Evolutionary conservation across 2,797 vertebrate genomes (phyloP), one percentile per base, ranked within the genome.

Genomic region (Sternotherus odoratus): DNA sequence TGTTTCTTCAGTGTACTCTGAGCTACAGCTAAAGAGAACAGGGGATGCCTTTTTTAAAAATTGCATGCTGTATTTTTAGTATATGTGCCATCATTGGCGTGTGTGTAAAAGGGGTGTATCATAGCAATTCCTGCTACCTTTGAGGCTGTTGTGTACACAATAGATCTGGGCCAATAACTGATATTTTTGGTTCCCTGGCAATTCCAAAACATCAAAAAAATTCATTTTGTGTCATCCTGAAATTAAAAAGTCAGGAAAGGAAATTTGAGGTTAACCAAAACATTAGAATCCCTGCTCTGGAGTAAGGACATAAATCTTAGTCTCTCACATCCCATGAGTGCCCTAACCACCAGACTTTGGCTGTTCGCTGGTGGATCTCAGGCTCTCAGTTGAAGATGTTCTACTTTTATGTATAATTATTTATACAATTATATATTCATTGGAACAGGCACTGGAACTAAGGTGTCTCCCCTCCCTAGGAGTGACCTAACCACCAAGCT

Each of bases 1-100:
- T 83, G 26, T 46, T 82, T 82, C 84, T 82, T 28, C 30, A 12
- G 36, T 77, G 48, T 36, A 43, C 46, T 79, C 79, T 88, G 66
- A 23, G 48, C 72, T 16, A n/a, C 10, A 69, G 36, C 28, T n/a
- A 12, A 46, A 33, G 23, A 49, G 36, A 81, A 51, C 82, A 88
- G 53, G 33, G 28, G 28, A 12, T 0, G 1, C 79, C 8, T 2
- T 46, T 74, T 26, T 74, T 74, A 13, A 10, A 9, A 17, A 74
- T 46, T 46, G 23, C 39, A 21, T 3, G 15, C 30, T 63, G 43
- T 8, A 11, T 12, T 26, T 15, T 13, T 21, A 2, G 43, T 36
- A 75, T 28, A 24, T 21, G 2, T n/a, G 24, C 46, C 8, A 2
- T 23, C 80, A 12, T 48, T 8, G 12, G 92, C 63, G 19, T 12